These are phyloP conservation scores for Amphiura filiformis DNA, from an alignment of 35 echinoderm and acorn worm species.

Conservation along the genomic window DNA sequence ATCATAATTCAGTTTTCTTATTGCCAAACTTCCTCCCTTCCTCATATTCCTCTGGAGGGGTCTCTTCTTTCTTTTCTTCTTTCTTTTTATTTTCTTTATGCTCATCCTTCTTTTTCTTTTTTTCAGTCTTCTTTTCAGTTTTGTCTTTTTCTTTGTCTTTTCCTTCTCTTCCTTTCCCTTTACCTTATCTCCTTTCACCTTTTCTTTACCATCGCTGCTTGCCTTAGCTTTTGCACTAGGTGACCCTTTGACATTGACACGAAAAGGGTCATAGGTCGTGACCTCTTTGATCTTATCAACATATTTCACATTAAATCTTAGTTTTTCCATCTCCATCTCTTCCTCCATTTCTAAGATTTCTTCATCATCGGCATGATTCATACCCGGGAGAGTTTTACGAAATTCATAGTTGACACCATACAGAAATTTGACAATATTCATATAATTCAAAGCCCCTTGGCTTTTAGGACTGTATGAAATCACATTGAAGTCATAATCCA, in stretches of 20 bases:
- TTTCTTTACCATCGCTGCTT: neutral
- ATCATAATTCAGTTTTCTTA: too few relatives aligned
- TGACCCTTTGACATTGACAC: neutral
- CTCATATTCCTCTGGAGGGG: too few relatives aligned
- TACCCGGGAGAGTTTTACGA: slow-evolving; percentile 10
- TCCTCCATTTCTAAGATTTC: slow-evolving; percentile 28
- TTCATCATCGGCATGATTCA: neutral
- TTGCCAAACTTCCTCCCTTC: too few relatives aligned
- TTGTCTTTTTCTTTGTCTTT: neutral
- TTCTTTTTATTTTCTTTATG: too few relatives aligned
- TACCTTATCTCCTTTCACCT: neutral
- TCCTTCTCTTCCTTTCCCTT: slow-evolving; percentile 3
- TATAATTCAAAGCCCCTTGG: slow-evolving; percentile 19
- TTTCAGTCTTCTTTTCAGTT: neutral
- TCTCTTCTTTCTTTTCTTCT: too few relatives aligned
- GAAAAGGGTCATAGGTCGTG: neutral
- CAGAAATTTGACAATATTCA: slow-evolving; percentile 24
- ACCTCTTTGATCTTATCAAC: slow-evolving; percentile 9
- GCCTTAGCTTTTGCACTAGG: neutral
- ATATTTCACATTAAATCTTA: slow-evolving; percentile 21
- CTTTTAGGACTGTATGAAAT: neutral
- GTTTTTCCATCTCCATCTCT: slow-evolving; percentile 24
- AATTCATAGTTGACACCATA: slow-evolving; percentile 16
- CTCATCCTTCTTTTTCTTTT: too few relatives aligned
- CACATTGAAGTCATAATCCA: slow-evolving; percentile 17